A percentile compares a stretch with the other conserved stretches of the same genome.
These are phyloP conservation scores for Pseudeuparius sepicola DNA, from an alignment of 2,888 invertebrate genomes.

Conservation along the genomic window DNA sequence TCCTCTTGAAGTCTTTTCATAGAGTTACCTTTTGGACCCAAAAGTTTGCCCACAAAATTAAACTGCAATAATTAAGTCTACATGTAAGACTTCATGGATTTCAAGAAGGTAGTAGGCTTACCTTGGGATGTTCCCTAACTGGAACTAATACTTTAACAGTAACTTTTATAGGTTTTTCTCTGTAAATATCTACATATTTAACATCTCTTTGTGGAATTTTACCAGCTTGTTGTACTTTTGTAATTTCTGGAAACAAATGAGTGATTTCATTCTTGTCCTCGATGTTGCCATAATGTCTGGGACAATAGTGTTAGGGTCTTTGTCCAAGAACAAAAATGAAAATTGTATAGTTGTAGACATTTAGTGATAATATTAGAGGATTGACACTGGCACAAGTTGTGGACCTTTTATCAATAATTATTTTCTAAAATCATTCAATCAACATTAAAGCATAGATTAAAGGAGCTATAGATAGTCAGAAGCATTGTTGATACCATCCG, in stretches of 20 bases:
- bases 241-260: constrained; percentile 52
- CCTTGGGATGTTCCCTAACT: constrained; percentile 79
- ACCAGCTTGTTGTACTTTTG: constrained; percentile 51
- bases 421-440: too few relatives aligned
- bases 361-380: too few relatives aligned
- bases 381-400: too few relatives aligned
- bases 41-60: constrained; percentile 89
- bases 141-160: constrained; percentile 79
- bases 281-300: too few relatives aligned
- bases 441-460: too few relatives aligned
- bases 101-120: constrained; percentile 34
- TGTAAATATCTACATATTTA: constrained; percentile 75
- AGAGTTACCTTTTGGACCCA: constrained; percentile 90
- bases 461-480: too few relatives aligned
- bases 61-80: constrained; percentile 51
- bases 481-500: too few relatives aligned
- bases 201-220: constrained; percentile 40
- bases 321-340: too few relatives aligned
- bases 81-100: background rate
- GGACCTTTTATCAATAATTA: too few relatives aligned
- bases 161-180: constrained; percentile 80
- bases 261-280: background rate
- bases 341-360: too few relatives aligned
- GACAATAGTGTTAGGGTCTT: too few relatives aligned
- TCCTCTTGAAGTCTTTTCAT: constrained; percentile 87